A percentile compares a stretch with the other conserved stretches of the same genome.
phyloP scores from a whole-genome alignment of 2,888 invertebrate genomes.

The Pseudoips prasinana region DNA sequence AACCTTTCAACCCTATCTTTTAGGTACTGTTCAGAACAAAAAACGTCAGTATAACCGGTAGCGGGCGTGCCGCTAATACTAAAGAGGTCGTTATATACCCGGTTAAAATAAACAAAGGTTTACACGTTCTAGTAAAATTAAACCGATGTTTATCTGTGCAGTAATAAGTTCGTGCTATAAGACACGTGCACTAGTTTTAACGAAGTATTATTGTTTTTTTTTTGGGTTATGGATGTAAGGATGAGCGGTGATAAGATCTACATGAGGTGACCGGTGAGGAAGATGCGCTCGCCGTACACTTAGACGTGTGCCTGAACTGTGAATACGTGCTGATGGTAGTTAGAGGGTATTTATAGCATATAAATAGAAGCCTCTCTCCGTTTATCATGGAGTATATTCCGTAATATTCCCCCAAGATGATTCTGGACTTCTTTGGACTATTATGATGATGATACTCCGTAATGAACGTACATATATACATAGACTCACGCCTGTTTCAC shows the following conservation, averaged over 20 bases:
- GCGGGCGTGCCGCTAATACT: constrained; percentile 74
- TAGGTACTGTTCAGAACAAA: constrained; percentile 45
- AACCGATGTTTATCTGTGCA: constrained; percentile 69
- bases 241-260: constrained; percentile 29
- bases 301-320: no score
- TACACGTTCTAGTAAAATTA: constrained; percentile 75
- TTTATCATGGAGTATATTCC: no score
- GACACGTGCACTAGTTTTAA: constrained; percentile 75
- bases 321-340: no score
- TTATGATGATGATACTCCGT: no score
- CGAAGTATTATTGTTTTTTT: constrained; percentile 40
- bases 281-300: no score
- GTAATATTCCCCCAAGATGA: no score
- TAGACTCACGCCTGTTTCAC: no score
- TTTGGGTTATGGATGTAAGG: constrained; percentile 30
- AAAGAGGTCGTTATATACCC: constrained; percentile 57
- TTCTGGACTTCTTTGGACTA: no score
- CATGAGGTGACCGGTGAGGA: constrained; percentile 24
- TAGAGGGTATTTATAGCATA: no score
- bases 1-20: constrained; percentile 21
- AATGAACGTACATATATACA: no score
- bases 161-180: constrained; percentile 61
- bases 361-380: no score
- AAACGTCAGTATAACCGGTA: constrained; percentile 67
- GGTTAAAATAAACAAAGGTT: constrained; percentile 57